Percentiles rank a stretch among this genome's conserved stretches.
These are phyloP conservation scores for Probosciger aterrimus DNA, from an alignment of 2,113 vertebrate genomes.

Conservation along the genomic window DNA sequence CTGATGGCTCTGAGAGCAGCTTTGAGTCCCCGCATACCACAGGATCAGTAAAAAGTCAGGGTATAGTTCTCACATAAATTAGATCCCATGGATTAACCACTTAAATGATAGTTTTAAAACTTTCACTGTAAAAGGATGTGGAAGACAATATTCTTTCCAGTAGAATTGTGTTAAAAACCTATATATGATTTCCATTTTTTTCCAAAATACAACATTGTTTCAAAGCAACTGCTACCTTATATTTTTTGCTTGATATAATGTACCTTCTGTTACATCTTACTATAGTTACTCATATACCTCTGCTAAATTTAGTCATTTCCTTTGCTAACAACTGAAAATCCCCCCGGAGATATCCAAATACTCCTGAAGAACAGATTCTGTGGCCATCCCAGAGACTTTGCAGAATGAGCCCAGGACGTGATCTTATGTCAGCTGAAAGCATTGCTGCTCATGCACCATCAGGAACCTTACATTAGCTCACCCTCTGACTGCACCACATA, in stretches of 20 bases:
- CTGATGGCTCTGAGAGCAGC: not conserved
- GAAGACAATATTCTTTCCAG: not conserved
- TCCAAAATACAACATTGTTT: not conserved
- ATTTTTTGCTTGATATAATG: not conserved
- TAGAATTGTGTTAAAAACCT: not conserved
- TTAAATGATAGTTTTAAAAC: not conserved
- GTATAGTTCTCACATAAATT: not conserved
- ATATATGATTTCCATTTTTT: not conserved
- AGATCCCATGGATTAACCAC: not conserved
- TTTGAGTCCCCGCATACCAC: not conserved
- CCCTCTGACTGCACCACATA: fast-evolving
- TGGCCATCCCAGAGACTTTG: not conserved
- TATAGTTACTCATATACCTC: not conserved
- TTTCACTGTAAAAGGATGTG: not conserved
- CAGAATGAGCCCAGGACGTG: not conserved
- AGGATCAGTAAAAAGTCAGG: not conserved
- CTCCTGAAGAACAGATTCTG: not conserved
- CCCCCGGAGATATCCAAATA: not conserved
- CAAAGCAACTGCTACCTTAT: not conserved
- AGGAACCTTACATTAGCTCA: not conserved
- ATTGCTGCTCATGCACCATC: not conserved
- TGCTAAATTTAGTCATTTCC: not conserved
- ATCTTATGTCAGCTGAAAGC: not conserved
- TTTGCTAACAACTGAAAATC: not conserved
- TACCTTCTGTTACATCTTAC: not conserved